phyloP scores from a whole-genome alignment of 2,113 vertebrate genomes.

The Eptesicus fuscus region DNA sequence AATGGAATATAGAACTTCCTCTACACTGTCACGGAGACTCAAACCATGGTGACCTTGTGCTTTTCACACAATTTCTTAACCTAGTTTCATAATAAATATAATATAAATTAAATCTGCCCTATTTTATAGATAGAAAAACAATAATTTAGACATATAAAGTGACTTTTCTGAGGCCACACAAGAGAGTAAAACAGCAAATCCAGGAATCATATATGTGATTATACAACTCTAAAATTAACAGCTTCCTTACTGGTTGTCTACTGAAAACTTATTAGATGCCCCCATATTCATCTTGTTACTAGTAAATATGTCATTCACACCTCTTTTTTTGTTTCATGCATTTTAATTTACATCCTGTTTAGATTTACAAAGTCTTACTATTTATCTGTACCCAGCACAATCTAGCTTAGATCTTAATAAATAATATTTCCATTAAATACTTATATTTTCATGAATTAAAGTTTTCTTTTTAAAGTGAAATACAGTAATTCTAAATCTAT shows the following conservation, averaged over 20 bases:
- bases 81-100: not conserved
- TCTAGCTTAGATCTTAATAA: not conserved
- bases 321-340: not conserved
- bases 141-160: not conserved
- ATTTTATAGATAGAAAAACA: not conserved
- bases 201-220: not conserved
- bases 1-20: not conserved
- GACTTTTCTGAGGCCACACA: not conserved
- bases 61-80: not conserved
- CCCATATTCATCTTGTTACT: not conserved
- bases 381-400: not conserved
- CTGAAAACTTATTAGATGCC: not conserved
- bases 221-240: not conserved
- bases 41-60: not conserved
- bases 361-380: not conserved
- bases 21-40: not conserved
- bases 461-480: not conserved
- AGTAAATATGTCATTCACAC: not conserved
- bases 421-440: not conserved
- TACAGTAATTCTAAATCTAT: not conserved
- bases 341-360: not conserved
- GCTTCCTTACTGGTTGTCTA: not conserved
- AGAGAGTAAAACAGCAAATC: not conserved
- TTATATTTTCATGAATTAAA: not conserved
- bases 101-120: not conserved